These are phyloP conservation scores for Nycticorax nycticorax DNA, from an alignment of 2,113 vertebrate species.

Conservation along the genomic window DNA sequence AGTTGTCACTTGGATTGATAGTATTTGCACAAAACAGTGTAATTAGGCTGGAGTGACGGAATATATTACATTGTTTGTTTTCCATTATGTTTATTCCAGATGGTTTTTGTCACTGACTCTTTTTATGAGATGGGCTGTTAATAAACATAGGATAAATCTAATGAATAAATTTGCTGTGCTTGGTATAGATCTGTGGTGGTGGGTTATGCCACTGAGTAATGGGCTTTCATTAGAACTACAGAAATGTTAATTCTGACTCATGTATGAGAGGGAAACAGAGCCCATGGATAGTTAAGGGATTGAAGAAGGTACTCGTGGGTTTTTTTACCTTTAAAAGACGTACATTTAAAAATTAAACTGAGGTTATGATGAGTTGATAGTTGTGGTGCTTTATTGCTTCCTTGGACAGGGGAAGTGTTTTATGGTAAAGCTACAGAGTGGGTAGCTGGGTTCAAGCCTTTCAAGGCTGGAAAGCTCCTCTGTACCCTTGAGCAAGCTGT, in stretches of 20 bases:
- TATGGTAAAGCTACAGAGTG: background rate
- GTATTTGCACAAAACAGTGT: slow-evolving; percentile 48
- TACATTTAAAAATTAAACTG: background rate
- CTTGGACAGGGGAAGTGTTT: background rate
- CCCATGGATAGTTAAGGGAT: background rate
- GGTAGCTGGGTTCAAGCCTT: background rate
- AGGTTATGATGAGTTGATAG: background rate
- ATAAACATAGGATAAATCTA: slow-evolving; percentile 54
- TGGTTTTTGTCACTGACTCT: slow-evolving; percentile 57
- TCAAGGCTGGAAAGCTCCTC: background rate
- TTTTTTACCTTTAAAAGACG: background rate
- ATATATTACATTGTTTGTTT: slow-evolving; percentile 65
- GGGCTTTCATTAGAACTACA: background rate
- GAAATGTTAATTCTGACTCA: background rate
- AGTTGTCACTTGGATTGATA: slow-evolving; percentile 55
- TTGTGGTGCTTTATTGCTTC: background rate
- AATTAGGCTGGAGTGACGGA: slow-evolving; percentile 48
- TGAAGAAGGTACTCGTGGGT: background rate
- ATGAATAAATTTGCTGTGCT: slow-evolving; percentile 46
- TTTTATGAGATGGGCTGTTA: slow-evolving; percentile 37
- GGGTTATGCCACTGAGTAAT: background rate
- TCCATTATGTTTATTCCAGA: slow-evolving; percentile 66
- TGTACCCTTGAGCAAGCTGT: background rate
- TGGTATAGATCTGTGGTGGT: background rate
- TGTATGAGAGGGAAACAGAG: background rate